These are phyloP conservation scores for Brachymystax lenok DNA, from an alignment of 2,797 vertebrate species.

Conservation along the genomic window DNA sequence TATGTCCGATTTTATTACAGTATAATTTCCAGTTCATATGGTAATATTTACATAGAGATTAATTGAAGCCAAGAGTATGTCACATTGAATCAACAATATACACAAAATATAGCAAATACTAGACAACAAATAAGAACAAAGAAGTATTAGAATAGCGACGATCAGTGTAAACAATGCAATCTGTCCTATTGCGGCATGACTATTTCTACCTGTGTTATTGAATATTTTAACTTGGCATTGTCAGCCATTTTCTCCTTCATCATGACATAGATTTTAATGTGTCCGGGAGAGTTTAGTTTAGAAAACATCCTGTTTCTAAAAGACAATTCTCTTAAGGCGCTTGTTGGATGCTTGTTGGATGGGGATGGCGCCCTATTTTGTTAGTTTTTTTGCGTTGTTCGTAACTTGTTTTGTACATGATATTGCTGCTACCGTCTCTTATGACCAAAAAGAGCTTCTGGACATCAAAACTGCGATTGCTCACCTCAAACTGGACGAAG, in stretches of 20 bases:
- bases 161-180: conserved; percentile 35
- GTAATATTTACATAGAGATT: not conserved
- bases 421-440: too few relatives aligned
- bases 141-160: conserved; percentile 22
- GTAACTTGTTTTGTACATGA: too few relatives aligned
- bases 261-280: conserved; percentile 48
- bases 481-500: too few relatives aligned
- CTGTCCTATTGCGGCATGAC: conserved; percentile 41
- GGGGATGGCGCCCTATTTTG: too few relatives aligned
- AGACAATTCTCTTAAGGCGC: conserved; percentile 34
- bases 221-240: conserved; percentile 22
- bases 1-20: conserved; percentile 35
- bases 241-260: conserved; percentile 39
- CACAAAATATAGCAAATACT: conserved; percentile 20
- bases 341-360: not conserved
- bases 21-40: conserved; percentile 28
- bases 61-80: conserved; percentile 48
- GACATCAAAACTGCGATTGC: too few relatives aligned
- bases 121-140: conserved; percentile 51
- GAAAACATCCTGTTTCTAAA: conserved; percentile 16
- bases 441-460: too few relatives aligned
- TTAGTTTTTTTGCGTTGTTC: too few relatives aligned
- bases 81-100: conserved; percentile 45
- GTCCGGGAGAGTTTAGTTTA: conserved; percentile 29
- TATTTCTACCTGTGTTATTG: conserved; percentile 33